A percentile compares a stretch with the other conserved stretches of the same genome.
Conservation (phyloP, 2,113 vertebrate species). For the Plectropomus leopardus region DNA sequence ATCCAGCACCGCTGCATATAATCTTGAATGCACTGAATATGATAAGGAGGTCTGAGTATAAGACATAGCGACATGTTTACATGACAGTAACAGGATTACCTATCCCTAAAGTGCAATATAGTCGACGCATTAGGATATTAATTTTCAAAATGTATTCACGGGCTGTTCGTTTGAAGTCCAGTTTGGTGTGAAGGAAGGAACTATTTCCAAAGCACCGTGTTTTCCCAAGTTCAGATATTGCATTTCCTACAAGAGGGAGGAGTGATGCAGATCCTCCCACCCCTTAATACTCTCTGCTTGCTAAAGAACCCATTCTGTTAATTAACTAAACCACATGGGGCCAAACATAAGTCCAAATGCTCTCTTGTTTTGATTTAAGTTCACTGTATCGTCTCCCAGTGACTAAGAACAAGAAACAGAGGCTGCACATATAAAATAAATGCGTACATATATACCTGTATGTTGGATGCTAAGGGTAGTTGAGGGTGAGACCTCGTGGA, state of each 20-base stretch:
- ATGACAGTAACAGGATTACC: conserved; percentile 67
- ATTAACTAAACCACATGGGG: conserved; percentile 74
- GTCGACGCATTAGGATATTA: conserved; percentile 21
- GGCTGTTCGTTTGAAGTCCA: conserved; percentile 34
- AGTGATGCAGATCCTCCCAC: conserved; percentile 58
- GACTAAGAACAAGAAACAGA: conserved; percentile 70
- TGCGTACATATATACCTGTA: conserved; percentile 6
- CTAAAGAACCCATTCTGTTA: conserved; percentile 70
- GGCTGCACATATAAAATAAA: conserved; percentile 22
- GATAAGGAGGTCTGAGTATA: conserved; percentile 27
- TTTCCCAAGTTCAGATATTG: conserved; percentile 49
- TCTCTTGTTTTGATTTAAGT: conserved; percentile 73
- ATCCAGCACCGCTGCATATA: conserved; percentile 23
- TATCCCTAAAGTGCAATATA: conserved; percentile 28
- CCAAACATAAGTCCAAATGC: conserved; percentile 74
- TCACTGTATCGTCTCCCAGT: conserved; percentile 58
- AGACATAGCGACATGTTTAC: conserved; percentile 46
- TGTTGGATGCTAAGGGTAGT: conserved; percentile 7
- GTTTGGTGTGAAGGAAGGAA: conserved; percentile 26
- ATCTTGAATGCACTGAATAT: conserved; percentile 30
- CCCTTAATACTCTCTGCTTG: conserved; percentile 62
- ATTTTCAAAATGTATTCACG: not conserved
- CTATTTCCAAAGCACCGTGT: conserved; percentile 40
- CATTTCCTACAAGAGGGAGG: conserved; percentile 36
- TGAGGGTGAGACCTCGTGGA: conserved; percentile 55